A percentile compares a stretch with the other conserved stretches of the same genome.
phyloP scores from a whole-genome alignment of 1,140 invertebrate species.

The Ceratina calcarata region DNA sequence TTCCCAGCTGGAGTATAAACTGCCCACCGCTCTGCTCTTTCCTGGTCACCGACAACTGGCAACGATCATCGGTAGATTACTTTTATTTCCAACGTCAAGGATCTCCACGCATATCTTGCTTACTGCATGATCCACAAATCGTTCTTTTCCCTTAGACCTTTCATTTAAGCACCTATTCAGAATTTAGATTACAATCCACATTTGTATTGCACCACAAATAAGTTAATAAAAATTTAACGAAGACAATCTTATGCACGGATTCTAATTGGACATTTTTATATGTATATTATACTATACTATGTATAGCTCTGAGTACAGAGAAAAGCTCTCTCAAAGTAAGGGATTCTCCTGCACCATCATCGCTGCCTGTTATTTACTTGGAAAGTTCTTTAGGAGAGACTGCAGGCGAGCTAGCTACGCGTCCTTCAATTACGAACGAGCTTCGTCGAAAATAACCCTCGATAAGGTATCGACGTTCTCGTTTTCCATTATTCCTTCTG shows the following conservation, averaged over 20 bases:
- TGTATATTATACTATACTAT: neutral
- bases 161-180: neutral
- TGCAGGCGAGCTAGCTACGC: neutral
- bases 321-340: constrained; percentile 38
- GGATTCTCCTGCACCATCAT: neutral
- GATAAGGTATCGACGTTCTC: neutral
- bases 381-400: neutral
- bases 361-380: constrained; percentile 30
- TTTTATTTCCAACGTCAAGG: constrained; percentile 6
- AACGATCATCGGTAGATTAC: neutral
- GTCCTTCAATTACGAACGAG: constrained; percentile 16
- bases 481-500: too few relatives aligned
- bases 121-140: too few relatives aligned
- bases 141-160: too few relatives aligned
- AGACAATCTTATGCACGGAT: too few relatives aligned
- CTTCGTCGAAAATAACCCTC: neutral
- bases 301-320: constrained; percentile 30
- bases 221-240: too few relatives aligned
- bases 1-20: constrained; percentile 14
- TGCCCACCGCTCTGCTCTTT: neutral
- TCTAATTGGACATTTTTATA: neutral
- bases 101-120: too few relatives aligned
- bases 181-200: too few relatives aligned
- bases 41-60: neutral
- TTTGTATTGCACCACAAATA: too few relatives aligned